Conservation (phyloP, 92 coral and sea anemone species). For the Zoanthus sansibaricus region DNA sequence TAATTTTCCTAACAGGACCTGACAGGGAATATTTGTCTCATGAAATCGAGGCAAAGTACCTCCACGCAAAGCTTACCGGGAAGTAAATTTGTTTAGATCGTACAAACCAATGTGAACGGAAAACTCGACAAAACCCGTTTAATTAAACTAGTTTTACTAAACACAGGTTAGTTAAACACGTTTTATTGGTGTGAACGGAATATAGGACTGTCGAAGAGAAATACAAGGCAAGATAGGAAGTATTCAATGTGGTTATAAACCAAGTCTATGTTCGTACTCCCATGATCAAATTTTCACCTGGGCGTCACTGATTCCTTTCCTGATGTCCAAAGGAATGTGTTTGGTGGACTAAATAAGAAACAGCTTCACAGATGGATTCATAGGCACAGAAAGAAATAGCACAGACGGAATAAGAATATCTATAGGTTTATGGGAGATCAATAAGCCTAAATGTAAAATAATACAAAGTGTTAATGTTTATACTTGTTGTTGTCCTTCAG, state of each 20-base stretch:
- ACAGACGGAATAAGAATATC: conserved; percentile 28
- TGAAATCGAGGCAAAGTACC: too few relatives aligned
- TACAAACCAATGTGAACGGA: too few relatives aligned
- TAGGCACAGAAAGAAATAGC: conserved; percentile 20
- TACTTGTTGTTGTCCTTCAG: too few relatives aligned
- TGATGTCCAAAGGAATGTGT: background rate
- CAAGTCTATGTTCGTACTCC: conserved; percentile 35
- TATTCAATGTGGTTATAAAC: conserved; percentile 5
- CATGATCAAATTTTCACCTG: conserved; percentile 4
- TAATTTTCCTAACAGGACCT: too few relatives aligned
- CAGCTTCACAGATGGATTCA: conserved; percentile 20
- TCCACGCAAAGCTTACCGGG: too few relatives aligned
- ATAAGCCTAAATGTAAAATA: background rate
- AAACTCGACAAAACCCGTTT: too few relatives aligned
- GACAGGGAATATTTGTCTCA: too few relatives aligned
- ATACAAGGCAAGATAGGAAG: conserved; percentile 21
- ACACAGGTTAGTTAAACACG: too few relatives aligned
- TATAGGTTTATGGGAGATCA: conserved; percentile 25
- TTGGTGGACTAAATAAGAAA: background rate
- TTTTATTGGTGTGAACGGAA: too few relatives aligned
- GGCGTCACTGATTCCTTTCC: conserved; percentile 27
- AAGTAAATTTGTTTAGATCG: too few relatives aligned
- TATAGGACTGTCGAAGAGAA: conserved; percentile 9
- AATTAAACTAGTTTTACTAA: too few relatives aligned
- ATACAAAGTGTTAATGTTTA: background rate